A percentile compares a stretch with the other conserved stretches of the same genome.
Evolutionary conservation across 1,140 invertebrate genomes (phyloP).

Genomic region (Delia radicum): DNA sequence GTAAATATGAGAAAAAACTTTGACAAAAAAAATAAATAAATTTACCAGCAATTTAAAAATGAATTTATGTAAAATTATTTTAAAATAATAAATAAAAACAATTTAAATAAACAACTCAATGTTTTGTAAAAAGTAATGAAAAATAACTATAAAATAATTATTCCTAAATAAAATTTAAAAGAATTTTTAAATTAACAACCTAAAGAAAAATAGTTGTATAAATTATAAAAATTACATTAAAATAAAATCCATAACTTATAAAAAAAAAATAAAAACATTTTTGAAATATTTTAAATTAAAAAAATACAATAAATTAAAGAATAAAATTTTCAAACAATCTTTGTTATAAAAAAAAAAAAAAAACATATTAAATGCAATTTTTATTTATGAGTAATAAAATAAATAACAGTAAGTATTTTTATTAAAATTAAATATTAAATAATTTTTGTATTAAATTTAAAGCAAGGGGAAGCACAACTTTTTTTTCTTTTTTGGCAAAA

Average conservation of each 20-base stretch:
- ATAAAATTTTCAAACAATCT: slow-evolving; percentile 27
- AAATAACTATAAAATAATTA: background rate
- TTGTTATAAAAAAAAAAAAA: slow-evolving; percentile 26
- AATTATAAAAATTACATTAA: slow-evolving; percentile 5
- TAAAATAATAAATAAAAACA: no score
- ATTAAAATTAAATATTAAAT: background rate
- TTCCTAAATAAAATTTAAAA: background rate
- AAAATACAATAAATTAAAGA: background rate
- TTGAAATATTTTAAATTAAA: slow-evolving; percentile 2
- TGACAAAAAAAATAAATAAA: background rate
- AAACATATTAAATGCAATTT: background rate
- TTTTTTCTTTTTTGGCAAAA: background rate
- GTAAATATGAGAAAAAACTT: background rate
- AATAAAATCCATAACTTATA: background rate
- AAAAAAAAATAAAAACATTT: background rate
- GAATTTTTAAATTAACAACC: background rate
- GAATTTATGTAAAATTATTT: slow-evolving; percentile 2
- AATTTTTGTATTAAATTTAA: background rate
- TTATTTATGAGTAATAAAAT: no score
- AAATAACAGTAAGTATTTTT: background rate
- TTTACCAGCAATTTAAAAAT: background rate
- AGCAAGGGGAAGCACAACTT: background rate
- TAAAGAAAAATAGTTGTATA: background rate
- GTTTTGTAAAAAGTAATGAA: no score
- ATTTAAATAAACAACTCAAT: background rate